phyloP scores from a whole-genome alignment of 2,797 vertebrate genomes.

The Brachyrhaphis roseni region DNA sequence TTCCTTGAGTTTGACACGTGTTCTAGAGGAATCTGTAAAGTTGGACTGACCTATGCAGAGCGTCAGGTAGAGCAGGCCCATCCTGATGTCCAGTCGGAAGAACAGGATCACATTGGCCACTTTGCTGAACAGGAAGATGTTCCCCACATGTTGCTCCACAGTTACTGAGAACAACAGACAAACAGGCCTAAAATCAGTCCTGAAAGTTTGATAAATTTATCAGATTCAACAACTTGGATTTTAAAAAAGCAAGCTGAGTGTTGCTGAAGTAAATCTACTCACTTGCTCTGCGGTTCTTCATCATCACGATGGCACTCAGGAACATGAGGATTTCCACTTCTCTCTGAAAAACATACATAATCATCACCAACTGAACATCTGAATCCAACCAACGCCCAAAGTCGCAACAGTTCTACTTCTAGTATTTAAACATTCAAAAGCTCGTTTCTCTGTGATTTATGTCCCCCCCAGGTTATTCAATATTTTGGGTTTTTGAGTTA shows the following conservation, averaged over 20 bases:
- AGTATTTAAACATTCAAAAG: not conserved
- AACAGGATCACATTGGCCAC: slow-evolving; percentile 96
- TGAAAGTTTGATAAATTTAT: not conserved
- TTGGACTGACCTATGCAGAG: slow-evolving; percentile 84
- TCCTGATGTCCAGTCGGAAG: slow-evolving; percentile 93
- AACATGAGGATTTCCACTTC: slow-evolving; percentile 98
- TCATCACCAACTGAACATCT: not conserved
- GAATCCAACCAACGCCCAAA: not conserved
- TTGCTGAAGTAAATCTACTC: slow-evolving; percentile 64
- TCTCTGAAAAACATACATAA: slow-evolving; percentile 78
- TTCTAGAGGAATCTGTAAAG: not conserved
- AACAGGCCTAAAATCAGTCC: slow-evolving; percentile 1
- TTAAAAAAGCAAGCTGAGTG: not conserved
- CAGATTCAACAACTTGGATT: not conserved
- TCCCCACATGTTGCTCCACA: slow-evolving; percentile 95
- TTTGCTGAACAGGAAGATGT: slow-evolving; percentile 97
- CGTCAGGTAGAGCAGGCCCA: slow-evolving; percentile 94
- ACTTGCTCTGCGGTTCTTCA: slow-evolving; percentile 97
- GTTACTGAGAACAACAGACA: slow-evolving; percentile 81
- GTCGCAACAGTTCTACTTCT: not conserved
- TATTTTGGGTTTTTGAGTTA: not conserved
- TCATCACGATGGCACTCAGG: slow-evolving; percentile 97
- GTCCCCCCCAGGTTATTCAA: not conserved
- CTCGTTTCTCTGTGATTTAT: not conserved
- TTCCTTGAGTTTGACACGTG: not conserved